A percentile compares a stretch with the other conserved stretches of the same genome.
Conservation (phyloP, 2,888 invertebrate genomes). For the Eulithis prunata region DNA sequence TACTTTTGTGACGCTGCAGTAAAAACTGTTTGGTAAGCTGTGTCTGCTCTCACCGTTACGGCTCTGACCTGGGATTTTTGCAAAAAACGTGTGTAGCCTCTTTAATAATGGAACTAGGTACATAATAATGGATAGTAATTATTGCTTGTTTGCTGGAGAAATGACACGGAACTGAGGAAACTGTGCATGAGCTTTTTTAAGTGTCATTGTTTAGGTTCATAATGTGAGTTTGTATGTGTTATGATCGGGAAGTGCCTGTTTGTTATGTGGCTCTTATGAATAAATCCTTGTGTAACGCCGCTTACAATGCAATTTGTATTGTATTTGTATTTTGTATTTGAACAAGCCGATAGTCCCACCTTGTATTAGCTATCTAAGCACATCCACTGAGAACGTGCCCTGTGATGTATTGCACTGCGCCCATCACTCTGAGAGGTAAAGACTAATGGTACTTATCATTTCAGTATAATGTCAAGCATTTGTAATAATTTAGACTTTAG, state of each 20-base stretch:
- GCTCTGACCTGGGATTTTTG: constrained; percentile 55
- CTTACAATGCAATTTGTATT: too few relatives aligned
- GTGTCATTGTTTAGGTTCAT: constrained; percentile 31
- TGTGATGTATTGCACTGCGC: too few relatives aligned
- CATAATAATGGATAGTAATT: constrained; percentile 60
- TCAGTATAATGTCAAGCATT: too few relatives aligned
- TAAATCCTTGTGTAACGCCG: constrained; percentile 1
- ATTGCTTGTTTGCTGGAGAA: constrained; percentile 60
- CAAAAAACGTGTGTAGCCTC: constrained; percentile 70
- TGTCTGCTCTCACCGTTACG: constrained; percentile 71
- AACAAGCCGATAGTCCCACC: too few relatives aligned
- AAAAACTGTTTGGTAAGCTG: constrained; percentile 36
- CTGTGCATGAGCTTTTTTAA: constrained; percentile 31
- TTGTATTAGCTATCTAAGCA: too few relatives aligned
- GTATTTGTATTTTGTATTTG: too few relatives aligned
- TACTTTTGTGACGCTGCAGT: constrained; percentile 3
- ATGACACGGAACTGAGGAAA: constrained; percentile 56
- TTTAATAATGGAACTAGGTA: constrained; percentile 60
- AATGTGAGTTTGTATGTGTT: constrained; percentile 21
- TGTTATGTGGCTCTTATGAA: constrained; percentile 4
- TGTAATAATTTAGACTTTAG: too few relatives aligned
- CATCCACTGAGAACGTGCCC: too few relatives aligned
- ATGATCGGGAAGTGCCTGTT: constrained; percentile 21
- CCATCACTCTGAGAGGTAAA: too few relatives aligned
- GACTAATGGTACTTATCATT: too few relatives aligned